Base-by-base conservation (phyloP, 30 jellyfish, hydroid and myxozoan species). In the Aurelia aurita region DNA sequence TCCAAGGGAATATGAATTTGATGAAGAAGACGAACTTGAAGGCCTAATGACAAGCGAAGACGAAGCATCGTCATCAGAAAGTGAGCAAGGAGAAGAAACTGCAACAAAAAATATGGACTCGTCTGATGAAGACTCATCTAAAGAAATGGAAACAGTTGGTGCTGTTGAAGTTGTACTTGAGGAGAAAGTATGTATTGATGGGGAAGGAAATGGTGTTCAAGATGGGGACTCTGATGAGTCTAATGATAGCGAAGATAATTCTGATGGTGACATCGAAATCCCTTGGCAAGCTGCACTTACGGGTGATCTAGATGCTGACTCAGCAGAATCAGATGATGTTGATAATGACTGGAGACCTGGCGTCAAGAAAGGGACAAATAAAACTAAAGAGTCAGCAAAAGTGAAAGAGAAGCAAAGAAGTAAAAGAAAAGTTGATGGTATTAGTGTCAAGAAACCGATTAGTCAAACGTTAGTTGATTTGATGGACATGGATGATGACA, bases 1-100 rank as follows among this genome's bases (percentile, higher is more conserved):
- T 2, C 97, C 97, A 39, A 53, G 85, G 28, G 97, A 89, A 46
- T 80, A 69, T 51, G 93, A 80, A 49, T 89, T 51, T 73, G 96
- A 88, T 23, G 97, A 89, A 58, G 77, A 75, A 9, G 93, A 83
- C 26, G 87, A 53, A 19, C n/a, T 69, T n/a, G 93, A 83, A 31
- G 86, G 27, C 1, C 26, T 70, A 21, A 49, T 58, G 54, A 83
- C 71, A 74, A 71, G 87, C 35, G 93, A 83, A 55, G 93, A 83
- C 2, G 85, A 67, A 3, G 39, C 81, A 1, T 34, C 86, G 18
- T 25, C 74, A 34, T 18, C 69, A 27, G 81, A 58, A 13, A 62
- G 57, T 19, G 62, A 68, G 29, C 66, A 58, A n/a, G 91, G 69
- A 43, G 85, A 57, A 26, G 74, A 66, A 14, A 67, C n/a, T 25